These are phyloP conservation scores for Toxotes jaculatrix DNA, from an alignment of 2,113 vertebrate genomes.

Conservation along the genomic window DNA sequence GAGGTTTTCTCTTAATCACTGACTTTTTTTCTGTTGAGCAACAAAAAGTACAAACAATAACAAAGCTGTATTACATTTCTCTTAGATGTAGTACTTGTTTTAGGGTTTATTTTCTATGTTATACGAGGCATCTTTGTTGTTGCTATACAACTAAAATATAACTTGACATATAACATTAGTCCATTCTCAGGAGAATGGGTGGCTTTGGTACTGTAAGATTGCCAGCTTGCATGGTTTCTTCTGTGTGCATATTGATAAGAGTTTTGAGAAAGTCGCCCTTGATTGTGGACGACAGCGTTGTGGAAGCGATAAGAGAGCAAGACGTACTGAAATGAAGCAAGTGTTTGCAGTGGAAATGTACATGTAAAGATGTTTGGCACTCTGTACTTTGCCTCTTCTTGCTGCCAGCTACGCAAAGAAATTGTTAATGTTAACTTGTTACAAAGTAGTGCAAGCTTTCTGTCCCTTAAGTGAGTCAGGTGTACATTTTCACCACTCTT, in stretches of 20 bases:
- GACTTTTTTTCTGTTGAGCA: background rate
- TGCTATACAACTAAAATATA: background rate
- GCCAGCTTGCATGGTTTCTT: constrained; percentile 49
- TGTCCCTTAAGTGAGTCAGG: background rate
- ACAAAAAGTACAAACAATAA: background rate
- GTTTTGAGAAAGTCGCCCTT: constrained; percentile 15
- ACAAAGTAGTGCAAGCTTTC: background rate
- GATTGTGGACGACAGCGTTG: constrained; percentile 31
- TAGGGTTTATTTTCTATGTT: background rate
- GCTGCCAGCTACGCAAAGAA: background rate
- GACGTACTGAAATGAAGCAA: background rate
- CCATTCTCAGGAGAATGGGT: constrained; percentile 39
- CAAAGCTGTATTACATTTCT: background rate
- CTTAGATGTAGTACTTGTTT: background rate
- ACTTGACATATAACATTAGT: background rate
- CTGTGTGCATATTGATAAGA: constrained; percentile 72
- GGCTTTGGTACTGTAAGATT: constrained; percentile 59
- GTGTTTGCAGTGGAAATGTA: background rate
- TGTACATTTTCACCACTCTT: background rate
- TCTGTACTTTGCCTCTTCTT: background rate
- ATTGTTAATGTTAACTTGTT: background rate
- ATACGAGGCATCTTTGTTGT: background rate
- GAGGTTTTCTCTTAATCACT: background rate
- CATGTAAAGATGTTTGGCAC: background rate
- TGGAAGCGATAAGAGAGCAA: constrained; percentile 44